Evolutionary conservation across 2,888 invertebrate genomes (phyloP).

Genomic region (Platerodrilus igneus): DNA sequence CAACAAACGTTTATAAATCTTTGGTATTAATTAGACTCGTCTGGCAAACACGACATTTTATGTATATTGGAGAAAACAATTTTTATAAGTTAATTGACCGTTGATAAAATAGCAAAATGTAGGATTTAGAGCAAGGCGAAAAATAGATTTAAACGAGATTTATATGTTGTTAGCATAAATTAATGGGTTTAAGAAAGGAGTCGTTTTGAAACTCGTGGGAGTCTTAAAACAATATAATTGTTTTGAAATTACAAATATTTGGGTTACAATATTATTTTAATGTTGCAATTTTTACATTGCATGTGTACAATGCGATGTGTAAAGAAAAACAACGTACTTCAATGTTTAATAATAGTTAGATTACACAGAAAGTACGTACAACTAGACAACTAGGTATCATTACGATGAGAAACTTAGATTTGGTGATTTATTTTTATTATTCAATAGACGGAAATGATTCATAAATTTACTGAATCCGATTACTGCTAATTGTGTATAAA

Average conservation of each 20-base stretch:
- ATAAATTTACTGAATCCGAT: conserved; percentile 27
- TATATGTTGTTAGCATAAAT: conserved; percentile 24
- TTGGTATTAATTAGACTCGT: too few relatives aligned
- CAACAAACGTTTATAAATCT: conserved; percentile 23
- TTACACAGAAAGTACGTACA: too few relatives aligned
- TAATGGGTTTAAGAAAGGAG: conserved; percentile 24
- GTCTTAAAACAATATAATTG: conserved; percentile 22
- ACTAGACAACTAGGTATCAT: too few relatives aligned
- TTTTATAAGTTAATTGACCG: conserved; percentile 32
- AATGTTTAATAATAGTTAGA: too few relatives aligned
- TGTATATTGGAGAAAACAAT: too few relatives aligned
- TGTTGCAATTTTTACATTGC: conserved; percentile 22
- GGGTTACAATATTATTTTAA: conserved; percentile 24
- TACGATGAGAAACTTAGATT: too few relatives aligned
- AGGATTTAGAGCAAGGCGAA: conserved; percentile 34
- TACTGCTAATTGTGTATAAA: conserved; percentile 16
- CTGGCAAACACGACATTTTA: too few relatives aligned
- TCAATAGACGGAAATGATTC: conserved; percentile 37
- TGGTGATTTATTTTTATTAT: too few relatives aligned
- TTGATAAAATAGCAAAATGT: conserved; percentile 28
- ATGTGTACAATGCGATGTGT: conserved; percentile 18
- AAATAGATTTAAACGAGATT: conserved; percentile 25
- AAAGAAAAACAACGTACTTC: too few relatives aligned
- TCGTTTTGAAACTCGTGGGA: conserved; percentile 23
- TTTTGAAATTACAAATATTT: conserved; percentile 24